Evolutionary conservation across 1,140 invertebrate species (phyloP).

Genomic region (Mactra quadrangularis): DNA sequence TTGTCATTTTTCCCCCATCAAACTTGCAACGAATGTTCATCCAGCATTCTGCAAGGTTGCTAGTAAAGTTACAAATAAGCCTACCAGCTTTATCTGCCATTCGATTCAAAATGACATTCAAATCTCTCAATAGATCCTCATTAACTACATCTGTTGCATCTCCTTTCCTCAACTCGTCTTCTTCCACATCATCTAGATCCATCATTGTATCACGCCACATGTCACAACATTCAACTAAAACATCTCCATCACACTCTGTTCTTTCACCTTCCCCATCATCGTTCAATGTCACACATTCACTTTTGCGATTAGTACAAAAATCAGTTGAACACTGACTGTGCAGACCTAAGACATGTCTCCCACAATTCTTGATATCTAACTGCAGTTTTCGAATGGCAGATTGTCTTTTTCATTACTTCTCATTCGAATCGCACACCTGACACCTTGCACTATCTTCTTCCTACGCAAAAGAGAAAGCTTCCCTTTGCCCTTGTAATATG

Average conservation of each 20-base stretch:
- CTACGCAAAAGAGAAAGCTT: constrained; percentile 2
- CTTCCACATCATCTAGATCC: neutral
- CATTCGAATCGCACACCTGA: constrained; percentile 53
- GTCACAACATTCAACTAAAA: neutral
- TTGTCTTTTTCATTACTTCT: neutral
- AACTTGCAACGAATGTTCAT: constrained; percentile 17
- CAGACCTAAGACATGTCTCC: constrained; percentile 10
- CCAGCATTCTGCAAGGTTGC: neutral
- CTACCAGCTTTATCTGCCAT: neutral
- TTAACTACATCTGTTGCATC: neutral
- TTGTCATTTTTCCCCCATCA: constrained; percentile 6
- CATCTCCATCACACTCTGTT: neutral
- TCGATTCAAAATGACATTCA: neutral
- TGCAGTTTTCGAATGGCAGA: constrained; percentile 13
- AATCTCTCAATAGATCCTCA: constrained; percentile 3
- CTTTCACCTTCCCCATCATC: neutral
- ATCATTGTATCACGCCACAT: constrained; percentile 2
- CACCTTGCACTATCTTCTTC: constrained; percentile 9
- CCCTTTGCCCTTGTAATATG: constrained; percentile 29
- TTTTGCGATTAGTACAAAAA: constrained; percentile 1
- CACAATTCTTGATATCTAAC: constrained; percentile 20
- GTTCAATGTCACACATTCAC: no score
- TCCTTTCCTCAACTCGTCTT: neutral
- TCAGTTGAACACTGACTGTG: constrained; percentile 7
- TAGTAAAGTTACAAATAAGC: constrained; percentile 3